Base-by-base conservation (phyloP, 2,888 invertebrate genomes). In the Cataglyphis altisquamis region DNA sequence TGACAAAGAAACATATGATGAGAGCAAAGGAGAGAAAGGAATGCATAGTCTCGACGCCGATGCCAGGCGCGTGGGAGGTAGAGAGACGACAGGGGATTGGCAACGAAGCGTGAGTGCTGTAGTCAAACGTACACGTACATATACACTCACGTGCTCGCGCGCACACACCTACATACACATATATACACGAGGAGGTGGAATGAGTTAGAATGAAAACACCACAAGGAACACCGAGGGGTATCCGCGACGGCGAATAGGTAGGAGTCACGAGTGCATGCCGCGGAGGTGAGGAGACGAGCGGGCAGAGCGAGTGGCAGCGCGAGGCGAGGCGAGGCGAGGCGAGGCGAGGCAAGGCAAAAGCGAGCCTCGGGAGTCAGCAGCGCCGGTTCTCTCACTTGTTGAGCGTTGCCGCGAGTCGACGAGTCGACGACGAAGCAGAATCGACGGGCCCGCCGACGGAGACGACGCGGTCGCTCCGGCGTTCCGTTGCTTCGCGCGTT, bases 311-410 rank as follows among this genome's bases (percentile, higher is more conserved):
- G 73, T 82, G 88, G 90, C 77, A 70, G 86, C 80, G 84, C 74
- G 86, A 84, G 74, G 73, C 86, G 45, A 45, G 88, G 75, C 84
- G 87, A 83, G 82, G 87, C 84, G 87, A 83, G 82, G 87, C 77
- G 89, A 84, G 85, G 87, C n/a, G 48, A 63, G 83, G 66, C 77
- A 88, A 84, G 85, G 36, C 36, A 36, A 0, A 36, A 36, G 84
- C 66, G 72, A 39, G 66, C 39, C 66, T 57, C 57, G 87, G 83
- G 87, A 88, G 89, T 86, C 89, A 91, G 88, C 87, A 85, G 90
- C 86, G 89, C 90, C 91, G 92, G 88, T 91, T 91, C 91, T 93
- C 94, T 94, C 94, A 94, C 94, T 94, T 94, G 94, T 94, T 94
- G 94, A 94, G 94, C 90, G 94, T 52, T 8, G 52, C 68, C 52